phyloP scores from a whole-genome alignment of 2,113 vertebrate species.

The Bettongia penicillata region DNA sequence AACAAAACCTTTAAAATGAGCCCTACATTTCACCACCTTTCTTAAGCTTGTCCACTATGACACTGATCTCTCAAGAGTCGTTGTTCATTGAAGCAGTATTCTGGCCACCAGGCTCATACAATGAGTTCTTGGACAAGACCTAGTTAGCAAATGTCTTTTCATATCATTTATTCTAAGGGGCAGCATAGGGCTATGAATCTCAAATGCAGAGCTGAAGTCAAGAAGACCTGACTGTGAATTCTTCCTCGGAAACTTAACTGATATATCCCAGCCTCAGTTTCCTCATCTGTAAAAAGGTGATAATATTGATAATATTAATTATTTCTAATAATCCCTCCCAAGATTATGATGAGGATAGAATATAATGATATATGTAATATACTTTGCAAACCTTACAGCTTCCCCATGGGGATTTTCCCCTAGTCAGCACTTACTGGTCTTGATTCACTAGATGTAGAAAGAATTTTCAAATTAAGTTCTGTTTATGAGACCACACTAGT shows the following conservation, averaged over 20 bases:
- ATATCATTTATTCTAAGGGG: not conserved
- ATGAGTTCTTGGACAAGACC: not conserved
- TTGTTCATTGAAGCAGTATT: not conserved
- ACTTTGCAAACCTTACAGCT: not conserved
- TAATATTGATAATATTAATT: not conserved
- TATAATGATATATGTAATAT: not conserved
- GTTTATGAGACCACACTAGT: not conserved
- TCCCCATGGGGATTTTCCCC: not conserved
- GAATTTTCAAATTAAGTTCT: not conserved
- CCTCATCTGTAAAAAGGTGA: slow-evolving; percentile 27
- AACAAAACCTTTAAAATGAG: not conserved
- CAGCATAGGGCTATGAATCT: not conserved
- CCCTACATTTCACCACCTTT: not conserved
- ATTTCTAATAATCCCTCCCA: not conserved
- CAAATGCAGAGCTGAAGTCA: not conserved
- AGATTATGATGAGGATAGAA: not conserved
- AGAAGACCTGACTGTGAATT: not conserved
- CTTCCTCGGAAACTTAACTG: not conserved
- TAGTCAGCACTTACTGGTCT: not conserved
- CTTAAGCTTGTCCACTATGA: not conserved
- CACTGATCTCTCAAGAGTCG: not conserved
- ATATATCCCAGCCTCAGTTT: slow-evolving; percentile 3
- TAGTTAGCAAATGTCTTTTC: not conserved
- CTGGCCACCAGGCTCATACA: not conserved
- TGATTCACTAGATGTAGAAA: not conserved